These are phyloP conservation scores for Epirrhoe tristata DNA, from an alignment of 2,888 invertebrate species.

Conservation along the genomic window DNA sequence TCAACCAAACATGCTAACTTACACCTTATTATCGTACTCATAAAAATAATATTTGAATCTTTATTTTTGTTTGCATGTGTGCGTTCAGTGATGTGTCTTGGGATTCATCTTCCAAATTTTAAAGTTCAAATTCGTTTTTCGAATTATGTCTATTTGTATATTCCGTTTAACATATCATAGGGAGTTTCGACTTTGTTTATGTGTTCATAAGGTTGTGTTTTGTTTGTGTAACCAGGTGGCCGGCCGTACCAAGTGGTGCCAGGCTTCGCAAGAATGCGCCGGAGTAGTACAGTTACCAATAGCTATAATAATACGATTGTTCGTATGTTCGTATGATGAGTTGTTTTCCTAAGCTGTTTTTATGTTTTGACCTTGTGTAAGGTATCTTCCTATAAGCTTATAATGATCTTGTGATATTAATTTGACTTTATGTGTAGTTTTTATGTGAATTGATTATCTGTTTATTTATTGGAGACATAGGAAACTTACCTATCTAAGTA, in stretches of 20 bases:
- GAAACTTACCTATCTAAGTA: background rate
- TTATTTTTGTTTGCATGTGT: slow-evolving; percentile 22
- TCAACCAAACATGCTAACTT: slow-evolving; percentile 40
- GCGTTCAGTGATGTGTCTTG: slow-evolving; percentile 46
- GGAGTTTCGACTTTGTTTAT: slow-evolving; percentile 47
- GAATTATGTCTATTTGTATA: slow-evolving; percentile 20
- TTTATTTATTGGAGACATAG: background rate
- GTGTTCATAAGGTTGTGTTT: slow-evolving; percentile 49
- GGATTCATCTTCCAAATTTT: slow-evolving; percentile 49
- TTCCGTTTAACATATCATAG: slow-evolving; percentile 16
- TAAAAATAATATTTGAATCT: slow-evolving; percentile 10
- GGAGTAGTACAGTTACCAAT: slow-evolving; percentile 59
- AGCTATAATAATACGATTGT: slow-evolving; percentile 29
- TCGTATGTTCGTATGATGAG: slow-evolving; percentile 22
- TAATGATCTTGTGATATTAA: too few species aligned
- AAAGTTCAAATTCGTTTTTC: slow-evolving; percentile 60
- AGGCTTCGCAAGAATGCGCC: slow-evolving; percentile 70
- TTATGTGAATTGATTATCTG: background rate
- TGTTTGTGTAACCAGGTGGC: slow-evolving; percentile 33
- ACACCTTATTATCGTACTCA: slow-evolving; percentile 30
- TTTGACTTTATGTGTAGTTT: slow-evolving; percentile 21
- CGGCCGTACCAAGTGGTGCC: slow-evolving; percentile 73
- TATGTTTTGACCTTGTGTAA: slow-evolving; percentile 34
- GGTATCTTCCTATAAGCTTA: slow-evolving; percentile 22
- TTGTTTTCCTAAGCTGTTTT: slow-evolving; percentile 23